Conservation (phyloP, 2,797 vertebrate genomes). For the Gouania willdenowi region DNA sequence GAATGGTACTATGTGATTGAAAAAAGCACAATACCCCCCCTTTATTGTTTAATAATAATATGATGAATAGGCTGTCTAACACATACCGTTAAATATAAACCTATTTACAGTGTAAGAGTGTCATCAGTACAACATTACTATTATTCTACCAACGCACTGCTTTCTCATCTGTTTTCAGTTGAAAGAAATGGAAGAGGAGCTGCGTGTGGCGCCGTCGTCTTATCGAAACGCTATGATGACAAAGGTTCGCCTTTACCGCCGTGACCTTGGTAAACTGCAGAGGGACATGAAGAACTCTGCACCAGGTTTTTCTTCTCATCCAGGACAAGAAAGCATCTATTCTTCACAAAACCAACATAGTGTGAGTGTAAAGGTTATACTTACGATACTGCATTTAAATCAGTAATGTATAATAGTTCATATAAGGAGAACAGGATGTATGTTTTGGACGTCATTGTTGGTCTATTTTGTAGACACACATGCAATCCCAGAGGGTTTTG, state of each 20-base stretch:
- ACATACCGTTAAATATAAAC: too few species aligned
- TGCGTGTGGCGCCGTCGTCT: constrained; percentile 80
- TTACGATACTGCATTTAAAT: neutral
- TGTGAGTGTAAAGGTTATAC: constrained; percentile 69
- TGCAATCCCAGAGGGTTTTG: constrained; percentile 86
- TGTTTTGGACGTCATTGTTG: too few species aligned
- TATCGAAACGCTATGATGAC: constrained; percentile 87
- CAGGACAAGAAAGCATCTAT: constrained; percentile 73
- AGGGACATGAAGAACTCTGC: constrained; percentile 81
- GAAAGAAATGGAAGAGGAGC: constrained; percentile 91
- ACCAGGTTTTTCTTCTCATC: constrained; percentile 58
- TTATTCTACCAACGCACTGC: too few species aligned
- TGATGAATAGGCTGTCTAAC: too few species aligned
- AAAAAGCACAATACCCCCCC: too few species aligned
- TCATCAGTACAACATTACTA: too few species aligned
- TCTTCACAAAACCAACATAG: constrained; percentile 84
- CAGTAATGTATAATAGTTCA: too few species aligned
- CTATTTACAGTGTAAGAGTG: too few species aligned
- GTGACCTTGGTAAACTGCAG: constrained; percentile 88
- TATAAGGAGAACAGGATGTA: too few species aligned
- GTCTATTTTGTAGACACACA: constrained; percentile 78
- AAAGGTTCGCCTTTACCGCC: constrained; percentile 83
- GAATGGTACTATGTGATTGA: too few species aligned
- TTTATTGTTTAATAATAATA: too few species aligned
- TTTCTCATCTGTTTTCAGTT: constrained; percentile 66